Evolutionary conservation across 2,888 invertebrate species (phyloP).

Genomic region (Tromatobia lineatoria): DNA sequence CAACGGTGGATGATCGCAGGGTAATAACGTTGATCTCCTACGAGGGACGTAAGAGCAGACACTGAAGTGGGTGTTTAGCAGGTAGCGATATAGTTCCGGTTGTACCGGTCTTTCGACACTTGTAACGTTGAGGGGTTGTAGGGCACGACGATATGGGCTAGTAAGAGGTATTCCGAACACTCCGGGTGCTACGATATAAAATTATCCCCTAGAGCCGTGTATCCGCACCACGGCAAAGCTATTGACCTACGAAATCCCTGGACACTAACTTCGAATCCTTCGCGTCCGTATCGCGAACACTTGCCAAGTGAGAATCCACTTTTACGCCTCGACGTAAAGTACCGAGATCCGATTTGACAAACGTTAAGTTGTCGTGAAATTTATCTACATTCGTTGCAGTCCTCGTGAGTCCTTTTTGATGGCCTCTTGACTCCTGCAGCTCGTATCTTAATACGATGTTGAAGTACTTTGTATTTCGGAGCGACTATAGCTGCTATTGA

Average conservation of each 20-base stretch:
- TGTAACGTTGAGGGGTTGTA: slow-evolving; percentile 49
- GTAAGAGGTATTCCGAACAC: slow-evolving; percentile 63
- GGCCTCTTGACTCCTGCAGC: background rate
- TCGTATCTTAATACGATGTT: background rate
- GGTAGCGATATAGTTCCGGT: slow-evolving; percentile 44
- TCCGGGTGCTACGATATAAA: slow-evolving; percentile 59
- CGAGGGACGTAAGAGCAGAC: slow-evolving; percentile 48
- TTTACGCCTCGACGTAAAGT: slow-evolving; percentile 24
- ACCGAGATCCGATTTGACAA: slow-evolving; percentile 30
- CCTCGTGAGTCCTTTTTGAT: slow-evolving; percentile 1
- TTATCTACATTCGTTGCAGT: slow-evolving; percentile 29
- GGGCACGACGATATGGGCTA: slow-evolving; percentile 61
- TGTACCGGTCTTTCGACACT: slow-evolving; percentile 51
- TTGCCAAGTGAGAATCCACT: slow-evolving; percentile 21
- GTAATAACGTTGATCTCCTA: slow-evolving; percentile 71
- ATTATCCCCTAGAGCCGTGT: slow-evolving; percentile 55
- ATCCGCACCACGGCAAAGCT: slow-evolving; percentile 7
- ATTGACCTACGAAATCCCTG: slow-evolving; percentile 50
- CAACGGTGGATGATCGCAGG: slow-evolving; percentile 70
- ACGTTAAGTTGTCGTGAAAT: slow-evolving; percentile 41
- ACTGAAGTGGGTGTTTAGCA: slow-evolving; percentile 67
- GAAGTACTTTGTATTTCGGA: background rate
- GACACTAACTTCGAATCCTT: slow-evolving; percentile 40
- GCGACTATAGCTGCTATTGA: slow-evolving; percentile 13
- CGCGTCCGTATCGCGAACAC: background rate